phyloP scores from a whole-genome alignment of 2,113 vertebrate species.

The Barnardius zonarius region DNA sequence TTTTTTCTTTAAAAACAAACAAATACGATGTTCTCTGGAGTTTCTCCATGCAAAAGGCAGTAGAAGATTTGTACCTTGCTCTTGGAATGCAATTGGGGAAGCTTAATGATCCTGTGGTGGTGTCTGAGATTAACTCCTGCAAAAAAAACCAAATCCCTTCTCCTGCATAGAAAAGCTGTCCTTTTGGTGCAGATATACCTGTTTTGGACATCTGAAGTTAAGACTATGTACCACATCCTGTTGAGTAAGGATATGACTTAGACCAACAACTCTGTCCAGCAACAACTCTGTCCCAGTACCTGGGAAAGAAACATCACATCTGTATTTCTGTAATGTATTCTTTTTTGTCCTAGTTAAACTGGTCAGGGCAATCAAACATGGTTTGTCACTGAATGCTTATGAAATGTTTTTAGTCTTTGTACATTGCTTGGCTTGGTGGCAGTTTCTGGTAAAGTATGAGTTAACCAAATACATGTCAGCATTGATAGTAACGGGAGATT shows the following conservation, averaged over 20 bases:
- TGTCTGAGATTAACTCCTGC: not conserved
- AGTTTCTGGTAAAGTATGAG: slow-evolving; percentile 4
- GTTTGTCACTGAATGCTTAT: not conserved
- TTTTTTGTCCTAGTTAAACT: not conserved
- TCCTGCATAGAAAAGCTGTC: not conserved
- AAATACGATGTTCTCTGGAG: not conserved
- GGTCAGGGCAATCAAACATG: not conserved
- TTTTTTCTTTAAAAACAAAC: not conserved
- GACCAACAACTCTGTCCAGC: not conserved
- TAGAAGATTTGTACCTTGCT: not conserved
- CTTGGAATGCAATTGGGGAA: not conserved
- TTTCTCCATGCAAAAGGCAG: not conserved
- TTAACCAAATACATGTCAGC: not conserved
- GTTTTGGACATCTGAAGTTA: not conserved
- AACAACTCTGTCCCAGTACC: not conserved
- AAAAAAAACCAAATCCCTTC: not conserved
- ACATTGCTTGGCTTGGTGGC: not conserved
- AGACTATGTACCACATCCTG: not conserved
- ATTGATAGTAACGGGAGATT: not conserved
- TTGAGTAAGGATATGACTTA: not conserved
- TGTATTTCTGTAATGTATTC: not conserved
- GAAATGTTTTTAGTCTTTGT: not conserved
- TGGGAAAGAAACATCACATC: not conserved
- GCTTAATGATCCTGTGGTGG: not conserved
- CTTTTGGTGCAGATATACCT: not conserved